A percentile compares a stretch with the other conserved stretches of the same genome.
phyloP scores from a whole-genome alignment of 1,140 invertebrate species.

The Bradysia coprophila region DNA sequence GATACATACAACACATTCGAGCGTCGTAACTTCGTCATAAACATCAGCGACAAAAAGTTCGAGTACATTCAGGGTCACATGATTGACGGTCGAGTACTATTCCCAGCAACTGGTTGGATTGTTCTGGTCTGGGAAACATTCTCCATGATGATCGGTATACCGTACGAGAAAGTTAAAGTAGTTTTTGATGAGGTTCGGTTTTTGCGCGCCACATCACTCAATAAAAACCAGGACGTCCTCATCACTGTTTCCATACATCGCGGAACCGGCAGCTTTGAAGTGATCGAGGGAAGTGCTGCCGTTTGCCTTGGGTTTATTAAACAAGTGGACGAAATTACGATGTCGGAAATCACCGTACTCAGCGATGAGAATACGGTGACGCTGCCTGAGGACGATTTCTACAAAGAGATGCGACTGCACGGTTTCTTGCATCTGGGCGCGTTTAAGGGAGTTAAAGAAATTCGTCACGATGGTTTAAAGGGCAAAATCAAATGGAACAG shows the following conservation, averaged over 20 bases:
- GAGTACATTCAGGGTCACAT: constrained; percentile 67
- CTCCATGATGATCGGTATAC: constrained; percentile 52
- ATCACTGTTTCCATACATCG: constrained; percentile 69
- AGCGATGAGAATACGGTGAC: constrained; percentile 24
- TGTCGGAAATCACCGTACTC: constrained; percentile 24
- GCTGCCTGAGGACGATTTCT: constrained; percentile 57
- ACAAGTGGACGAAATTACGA: constrained; percentile 25
- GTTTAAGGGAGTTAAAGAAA: constrained; percentile 34
- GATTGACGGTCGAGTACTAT: constrained; percentile 56
- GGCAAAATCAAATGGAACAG: constrained; percentile 66
- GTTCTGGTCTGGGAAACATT: constrained; percentile 76
- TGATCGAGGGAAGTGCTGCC: constrained; percentile 56
- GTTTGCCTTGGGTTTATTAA: constrained; percentile 57
- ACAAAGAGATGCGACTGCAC: constrained; percentile 81
- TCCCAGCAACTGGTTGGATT: constrained; percentile 79
- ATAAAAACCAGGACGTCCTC: constrained; percentile 44
- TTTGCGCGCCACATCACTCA: constrained; percentile 60
- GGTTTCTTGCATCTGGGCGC: constrained; percentile 85
- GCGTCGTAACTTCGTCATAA: too few species aligned
- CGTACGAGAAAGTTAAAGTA: constrained; percentile 54
- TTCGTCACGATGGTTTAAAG: constrained; percentile 21
- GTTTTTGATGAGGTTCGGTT: constrained; percentile 77
- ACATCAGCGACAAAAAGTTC: constrained; percentile 52
- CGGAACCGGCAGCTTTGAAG: constrained; percentile 64
- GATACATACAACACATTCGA: constrained; percentile 21